Base-by-base conservation (phyloP, 2,888 invertebrate species). In the Seladonia tumulorum region DNA sequence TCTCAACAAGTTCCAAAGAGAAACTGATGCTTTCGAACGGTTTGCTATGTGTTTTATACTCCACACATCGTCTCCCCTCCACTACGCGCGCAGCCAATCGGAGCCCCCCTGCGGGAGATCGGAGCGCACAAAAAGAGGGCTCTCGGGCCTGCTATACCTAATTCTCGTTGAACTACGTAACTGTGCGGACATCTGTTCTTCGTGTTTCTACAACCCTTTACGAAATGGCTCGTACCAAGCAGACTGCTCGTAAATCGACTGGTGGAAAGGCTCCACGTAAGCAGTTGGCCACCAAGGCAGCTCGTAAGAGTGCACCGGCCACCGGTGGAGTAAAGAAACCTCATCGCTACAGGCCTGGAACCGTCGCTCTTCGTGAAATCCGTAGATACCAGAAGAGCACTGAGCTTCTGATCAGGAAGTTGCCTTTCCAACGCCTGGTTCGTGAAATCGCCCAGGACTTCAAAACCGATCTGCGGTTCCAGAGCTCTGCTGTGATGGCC, bases 281-380 rank as follows among this genome's bases (percentile, higher is more conserved):
- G 93, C 97, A 97, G 92, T 93, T 97, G 85, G 97, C 97, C 0
- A 97, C 97, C 1, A 97, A 97, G 94, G 97, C 97, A 0, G 97
- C 97, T 3, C 95, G 97, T 88, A 97, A 97, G 94, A 97, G 96
- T 92, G 97, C 97, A 0, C 97, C 97, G 45, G 96, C 97, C 0
- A 97, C 97, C 0, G 97, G 97, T 35, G 97, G 97, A 22, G 97
- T 97, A 1, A 97, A 97, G 94, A 97, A 97, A 94, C 97, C 97
- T 0, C 97, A 97, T 95, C 95, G 97, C 92, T 97, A 96, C 94
- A 95, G 97, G 2, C 97, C 97, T 0, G 97, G 97, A 35, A 97
- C 97, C 1, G 97, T 97, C 0, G 97, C 97, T 42, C 95, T 97
- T 57, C 95, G 97, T 90, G 97, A 97, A 94, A 97, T 97, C 72